Percentiles rank a stretch among this genome's conserved stretches.
phyloP scores from a whole-genome alignment of 2,113 vertebrate species.

The Motacilla alba region DNA sequence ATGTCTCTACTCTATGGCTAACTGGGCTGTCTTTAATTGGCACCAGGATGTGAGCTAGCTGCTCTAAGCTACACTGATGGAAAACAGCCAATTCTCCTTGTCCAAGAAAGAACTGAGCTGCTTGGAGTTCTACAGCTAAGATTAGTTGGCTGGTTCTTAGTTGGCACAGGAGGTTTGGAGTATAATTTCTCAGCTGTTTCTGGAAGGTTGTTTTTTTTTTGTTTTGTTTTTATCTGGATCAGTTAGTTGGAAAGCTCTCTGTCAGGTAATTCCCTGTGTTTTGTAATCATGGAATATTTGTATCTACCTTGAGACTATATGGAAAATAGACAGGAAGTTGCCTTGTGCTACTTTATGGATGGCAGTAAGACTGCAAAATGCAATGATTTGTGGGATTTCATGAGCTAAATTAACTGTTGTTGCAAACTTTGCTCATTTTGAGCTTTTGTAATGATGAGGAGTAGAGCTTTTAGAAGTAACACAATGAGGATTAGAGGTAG shows the following conservation, averaged over 20 bases:
- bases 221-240: background rate
- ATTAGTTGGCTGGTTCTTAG: background rate
- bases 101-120: background rate
- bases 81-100: background rate
- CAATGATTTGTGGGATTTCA: background rate
- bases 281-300: background rate
- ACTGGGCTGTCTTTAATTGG: background rate
- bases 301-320: background rate
- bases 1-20: background rate
- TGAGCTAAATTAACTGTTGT: background rate
- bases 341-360: background rate
- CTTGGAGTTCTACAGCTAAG: background rate
- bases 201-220: background rate
- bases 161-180: background rate
- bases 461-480: background rate
- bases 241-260: background rate
- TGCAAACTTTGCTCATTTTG: background rate
- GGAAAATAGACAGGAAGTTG: background rate
- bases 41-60: background rate
- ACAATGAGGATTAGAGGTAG: background rate
- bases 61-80: background rate
- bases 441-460: background rate
- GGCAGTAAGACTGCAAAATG: background rate
- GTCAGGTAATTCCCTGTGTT: background rate
- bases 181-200: background rate